These are phyloP conservation scores for Phrynocephalus versicolor DNA, from an alignment of 2,113 vertebrate species.

Conservation along the genomic window DNA sequence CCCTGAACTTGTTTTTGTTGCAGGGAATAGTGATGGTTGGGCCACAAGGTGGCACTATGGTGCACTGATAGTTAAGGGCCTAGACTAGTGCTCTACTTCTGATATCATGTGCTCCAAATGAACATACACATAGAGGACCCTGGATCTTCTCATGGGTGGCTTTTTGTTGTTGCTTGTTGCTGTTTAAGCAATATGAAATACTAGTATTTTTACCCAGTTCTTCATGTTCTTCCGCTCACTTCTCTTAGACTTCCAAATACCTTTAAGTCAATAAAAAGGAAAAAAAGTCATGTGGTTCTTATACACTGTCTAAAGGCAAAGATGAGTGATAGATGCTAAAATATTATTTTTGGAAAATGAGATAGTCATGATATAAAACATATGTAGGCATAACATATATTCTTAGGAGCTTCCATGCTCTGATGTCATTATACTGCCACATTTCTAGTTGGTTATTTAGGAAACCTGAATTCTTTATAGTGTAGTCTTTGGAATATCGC, in stretches of 20 bases:
- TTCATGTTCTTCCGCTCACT: background rate
- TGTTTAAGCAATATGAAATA: background rate
- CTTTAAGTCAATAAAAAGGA: too few relatives aligned
- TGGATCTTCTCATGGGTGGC: conserved; percentile 38
- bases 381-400: rapidly evolving
- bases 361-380: background rate
- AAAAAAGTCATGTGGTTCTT: too few relatives aligned
- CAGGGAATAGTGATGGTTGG: conserved; percentile 42
- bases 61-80: conserved; percentile 40
- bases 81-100: conserved; percentile 50
- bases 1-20: conserved; percentile 42
- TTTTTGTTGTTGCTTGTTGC: conserved; percentile 25
- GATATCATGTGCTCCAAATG: conserved; percentile 41
- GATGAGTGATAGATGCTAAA: too few relatives aligned
- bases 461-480: background rate
- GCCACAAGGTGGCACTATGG: conserved; percentile 73
- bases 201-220: background rate
- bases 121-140: conserved; percentile 32
- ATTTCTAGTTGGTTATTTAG: rapidly evolving
- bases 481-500: background rate
- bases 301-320: too few relatives aligned
- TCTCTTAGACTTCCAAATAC: rapidly evolving
- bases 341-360: rapidly evolving
- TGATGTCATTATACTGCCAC: rapidly evolving
- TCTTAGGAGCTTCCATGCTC: background rate